These are phyloP conservation scores for Mesoligia furuncula DNA, from an alignment of 2,888 invertebrate genomes.

Conservation along the genomic window DNA sequence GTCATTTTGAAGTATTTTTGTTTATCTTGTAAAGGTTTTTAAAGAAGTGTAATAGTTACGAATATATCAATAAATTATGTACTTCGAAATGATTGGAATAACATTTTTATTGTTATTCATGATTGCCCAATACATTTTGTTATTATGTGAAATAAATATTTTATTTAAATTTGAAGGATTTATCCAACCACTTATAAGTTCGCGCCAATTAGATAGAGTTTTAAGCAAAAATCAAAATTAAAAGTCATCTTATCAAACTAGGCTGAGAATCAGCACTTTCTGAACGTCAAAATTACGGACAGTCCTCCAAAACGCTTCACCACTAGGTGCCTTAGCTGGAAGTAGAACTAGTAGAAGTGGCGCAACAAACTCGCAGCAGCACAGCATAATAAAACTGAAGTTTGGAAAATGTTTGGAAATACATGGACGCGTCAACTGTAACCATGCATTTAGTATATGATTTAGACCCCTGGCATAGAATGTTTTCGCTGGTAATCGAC, in stretches of 20 bases:
- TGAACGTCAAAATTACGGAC: not conserved
- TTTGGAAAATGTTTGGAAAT: no score
- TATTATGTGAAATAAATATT: not conserved
- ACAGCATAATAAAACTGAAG: no score
- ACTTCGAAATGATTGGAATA: not conserved
- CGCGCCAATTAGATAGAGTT: not conserved
- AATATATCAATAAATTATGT: not conserved
- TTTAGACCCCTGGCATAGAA: no score
- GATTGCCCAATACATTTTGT: no score
- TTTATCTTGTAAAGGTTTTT: conserved; percentile 19
- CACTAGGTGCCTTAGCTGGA: not conserved
- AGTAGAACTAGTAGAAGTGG: not conserved
- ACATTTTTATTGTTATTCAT: not conserved
- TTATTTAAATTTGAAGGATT: not conserved
- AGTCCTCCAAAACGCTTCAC: not conserved
- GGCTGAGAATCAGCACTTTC: not conserved
- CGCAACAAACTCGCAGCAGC: not conserved
- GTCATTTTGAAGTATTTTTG: conserved; percentile 23
- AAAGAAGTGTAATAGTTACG: conserved; percentile 18
- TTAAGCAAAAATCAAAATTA: not conserved
- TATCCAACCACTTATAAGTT: not conserved
- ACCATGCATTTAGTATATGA: no score
- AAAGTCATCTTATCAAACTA: not conserved
- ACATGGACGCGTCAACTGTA: no score
- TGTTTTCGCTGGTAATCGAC: no score